Evolutionary conservation across 1,140 invertebrate species (phyloP).

Genomic region (Leptopilina clavipes): DNA sequence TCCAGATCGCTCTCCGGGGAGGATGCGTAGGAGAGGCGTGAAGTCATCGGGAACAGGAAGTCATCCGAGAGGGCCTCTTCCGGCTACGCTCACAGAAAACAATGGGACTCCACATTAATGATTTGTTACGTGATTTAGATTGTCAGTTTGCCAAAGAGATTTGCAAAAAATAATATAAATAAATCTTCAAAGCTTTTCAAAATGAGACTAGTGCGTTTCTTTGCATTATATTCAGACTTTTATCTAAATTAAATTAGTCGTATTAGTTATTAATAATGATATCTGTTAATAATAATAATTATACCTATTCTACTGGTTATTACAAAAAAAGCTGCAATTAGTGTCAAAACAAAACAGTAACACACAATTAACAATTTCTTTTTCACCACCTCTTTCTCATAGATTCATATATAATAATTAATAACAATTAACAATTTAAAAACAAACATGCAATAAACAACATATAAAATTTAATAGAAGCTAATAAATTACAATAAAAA

Average conservation of each 20-base stretch:
- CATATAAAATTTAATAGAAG: constrained; percentile 25
- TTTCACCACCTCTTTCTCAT: background rate
- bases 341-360: constrained; percentile 9
- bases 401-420: background rate
- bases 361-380: background rate
- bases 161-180: constrained; percentile 28
- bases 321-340: constrained; percentile 20
- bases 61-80: constrained; percentile 93
- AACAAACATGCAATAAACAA: constrained; percentile 28
- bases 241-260: background rate
- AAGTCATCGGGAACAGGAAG: constrained; percentile 98
- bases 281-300: constrained; percentile 5
- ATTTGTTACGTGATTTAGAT: constrained; percentile 52
- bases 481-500: background rate
- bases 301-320: constrained; percentile 2
- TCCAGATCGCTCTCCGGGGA: constrained; percentile 96
- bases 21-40: constrained; percentile 95
- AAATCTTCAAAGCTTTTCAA: background rate
- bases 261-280: background rate
- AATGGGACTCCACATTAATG: constrained; percentile 67
- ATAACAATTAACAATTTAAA: constrained; percentile 15
- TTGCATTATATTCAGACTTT: constrained; percentile 11
- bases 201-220: constrained; percentile 13
- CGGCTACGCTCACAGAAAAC: constrained; percentile 77
- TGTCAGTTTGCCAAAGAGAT: constrained; percentile 36